Evolutionary conservation across 2,888 invertebrate species (phyloP), one percentile per base, ranked within the genome.

Genomic region (Cosmorhoe ocellata): DNA sequence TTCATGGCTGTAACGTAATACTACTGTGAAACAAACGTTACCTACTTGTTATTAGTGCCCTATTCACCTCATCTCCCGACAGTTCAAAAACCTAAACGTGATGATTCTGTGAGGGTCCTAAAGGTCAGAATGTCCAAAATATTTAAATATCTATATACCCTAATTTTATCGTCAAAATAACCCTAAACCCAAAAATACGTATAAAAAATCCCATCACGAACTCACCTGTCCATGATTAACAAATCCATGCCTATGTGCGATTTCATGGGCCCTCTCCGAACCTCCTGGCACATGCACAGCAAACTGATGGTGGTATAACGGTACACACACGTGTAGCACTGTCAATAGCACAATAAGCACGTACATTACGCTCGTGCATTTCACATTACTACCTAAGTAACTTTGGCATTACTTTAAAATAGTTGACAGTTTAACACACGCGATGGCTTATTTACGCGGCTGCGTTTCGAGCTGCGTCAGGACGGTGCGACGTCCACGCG

Each of bases 231-330:
- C 90, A 69, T 90, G 90, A 67, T 89, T 90, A 66, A 84, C 61
- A 71, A 90, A 90, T 51, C 90, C 90, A 61, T 88, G 88, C 58
- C 76, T 79, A 59, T 85, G 83, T n/a, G 90, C 90, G 51, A 90
- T 58, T 47, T 81, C 80, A 67, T 87, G 83, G 46, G 81, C 88
- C 43, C 58, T 67, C 53, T 69, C 66, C 31, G 68, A 58, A 48
- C 88, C 90, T 60, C 80, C 81, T 11, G 88, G 84, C 44, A 98
- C 93, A 79, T 96, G 94, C 38, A 97, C 95, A 39, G 98, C 98
- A 76, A 96, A 90, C 79, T 90, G 89, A 53, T 88, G 86, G 64
- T 89, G 88, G 69, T 86, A 90, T 61, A 85, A 69, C 46, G 90
- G 87, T 60, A 82, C 82, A 79, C 89, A 84, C 59, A 76, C 71